Conservation (phyloP, 37 sponge, comb jelly and placozoan species). For the Beroe ovata region DNA sequence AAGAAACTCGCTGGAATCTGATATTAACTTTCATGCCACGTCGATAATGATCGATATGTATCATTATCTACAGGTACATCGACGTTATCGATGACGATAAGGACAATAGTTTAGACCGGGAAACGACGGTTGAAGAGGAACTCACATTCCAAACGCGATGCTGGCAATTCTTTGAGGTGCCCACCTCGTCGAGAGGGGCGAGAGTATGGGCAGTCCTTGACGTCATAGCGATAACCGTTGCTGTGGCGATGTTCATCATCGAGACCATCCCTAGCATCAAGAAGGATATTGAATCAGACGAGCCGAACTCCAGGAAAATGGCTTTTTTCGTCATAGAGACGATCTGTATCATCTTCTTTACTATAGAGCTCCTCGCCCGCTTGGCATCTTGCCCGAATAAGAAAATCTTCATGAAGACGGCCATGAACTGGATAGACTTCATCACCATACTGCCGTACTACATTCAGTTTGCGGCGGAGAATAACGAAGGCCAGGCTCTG, state of each 20-base stretch:
- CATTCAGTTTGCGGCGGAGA: slow-evolving; percentile 54
- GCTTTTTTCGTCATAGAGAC: slow-evolving; percentile 32
- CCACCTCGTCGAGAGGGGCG: slow-evolving; percentile 4
- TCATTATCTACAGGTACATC: slow-evolving; percentile 22
- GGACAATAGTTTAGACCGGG: background rate
- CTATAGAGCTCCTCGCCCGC: slow-evolving; percentile 39
- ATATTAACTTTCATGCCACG: no score
- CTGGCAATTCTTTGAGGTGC: slow-evolving; percentile 56
- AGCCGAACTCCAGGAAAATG: background rate
- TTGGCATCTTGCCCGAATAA: slow-evolving; percentile 32
- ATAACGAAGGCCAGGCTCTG: background rate
- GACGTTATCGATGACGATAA: slow-evolving; percentile 21
- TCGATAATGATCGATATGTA: no score
- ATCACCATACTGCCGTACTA: slow-evolving; percentile 47
- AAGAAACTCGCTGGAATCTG: no score
- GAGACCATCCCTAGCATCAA: slow-evolving; percentile 41
- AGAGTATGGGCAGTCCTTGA: slow-evolving; percentile 45
- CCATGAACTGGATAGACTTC: slow-evolving; percentile 64
- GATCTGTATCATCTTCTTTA: slow-evolving; percentile 45
- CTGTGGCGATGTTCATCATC: slow-evolving; percentile 35
- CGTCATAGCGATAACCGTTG: slow-evolving; percentile 33
- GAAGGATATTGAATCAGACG: slow-evolving; percentile 22
- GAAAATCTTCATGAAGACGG: slow-evolving; percentile 24
- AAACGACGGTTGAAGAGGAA: background rate
- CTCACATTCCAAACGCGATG: background rate